These are phyloP conservation scores for Mamestra configurata DNA, from an alignment of 1,140 invertebrate species.

Conservation along the genomic window DNA sequence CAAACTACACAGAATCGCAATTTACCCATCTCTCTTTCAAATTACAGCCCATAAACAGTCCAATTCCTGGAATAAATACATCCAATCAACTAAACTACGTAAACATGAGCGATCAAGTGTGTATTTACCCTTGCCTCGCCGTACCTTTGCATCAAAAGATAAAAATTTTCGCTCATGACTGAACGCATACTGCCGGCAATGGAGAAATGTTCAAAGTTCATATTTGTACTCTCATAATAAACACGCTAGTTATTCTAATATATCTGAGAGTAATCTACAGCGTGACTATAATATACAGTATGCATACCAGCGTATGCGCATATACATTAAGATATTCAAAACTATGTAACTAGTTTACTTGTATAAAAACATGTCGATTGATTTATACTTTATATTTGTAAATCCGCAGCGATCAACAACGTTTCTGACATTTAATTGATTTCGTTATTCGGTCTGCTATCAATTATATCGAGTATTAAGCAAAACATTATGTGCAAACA, in stretches of 20 bases:
- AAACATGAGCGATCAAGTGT: conserved; percentile 29
- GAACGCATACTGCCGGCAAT: conserved; percentile 5
- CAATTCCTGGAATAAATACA: conserved; percentile 1
- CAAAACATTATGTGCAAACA: conserved; percentile 12
- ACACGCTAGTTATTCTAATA: no score
- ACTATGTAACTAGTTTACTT: conserved; percentile 37
- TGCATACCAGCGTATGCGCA: conserved; percentile 12
- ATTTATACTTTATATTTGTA: conserved; percentile 38
- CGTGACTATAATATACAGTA: conserved; percentile 5
- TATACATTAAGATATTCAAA: conserved; percentile 38
- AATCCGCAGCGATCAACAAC: conserved; percentile 7
- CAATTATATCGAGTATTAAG: conserved; percentile 11
- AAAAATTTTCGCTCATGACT: conserved; percentile 42
- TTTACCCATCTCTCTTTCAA: not conserved
- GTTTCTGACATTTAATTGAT: conserved; percentile 36
- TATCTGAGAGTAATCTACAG: not conserved
- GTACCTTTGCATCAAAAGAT: conserved; percentile 33
- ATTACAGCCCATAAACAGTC: no score
- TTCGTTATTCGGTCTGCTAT: conserved; percentile 25
- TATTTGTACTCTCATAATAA: conserved; percentile 31
- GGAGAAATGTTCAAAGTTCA: conserved; percentile 33
- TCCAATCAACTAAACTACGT: not conserved
- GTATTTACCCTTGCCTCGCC: not conserved
- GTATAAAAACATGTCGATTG: conserved; percentile 32
- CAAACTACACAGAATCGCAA: not conserved